A percentile compares a stretch with the other conserved stretches of the same genome.
Evolutionary conservation across 2,888 invertebrate species (phyloP).

Genomic region (Girardia tigrina): DNA sequence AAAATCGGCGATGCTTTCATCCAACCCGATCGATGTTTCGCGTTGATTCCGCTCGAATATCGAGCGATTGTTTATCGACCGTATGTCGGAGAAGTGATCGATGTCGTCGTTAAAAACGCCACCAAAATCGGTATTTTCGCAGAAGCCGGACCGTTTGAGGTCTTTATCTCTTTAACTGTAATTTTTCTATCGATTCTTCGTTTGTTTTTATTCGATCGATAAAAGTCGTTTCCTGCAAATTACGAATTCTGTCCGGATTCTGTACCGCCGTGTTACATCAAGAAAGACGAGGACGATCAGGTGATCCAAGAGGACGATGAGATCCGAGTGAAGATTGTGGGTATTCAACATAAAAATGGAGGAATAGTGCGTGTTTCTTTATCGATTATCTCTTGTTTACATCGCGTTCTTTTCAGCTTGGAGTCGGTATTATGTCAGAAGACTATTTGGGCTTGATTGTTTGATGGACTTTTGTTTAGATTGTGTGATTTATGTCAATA

Average conservation of each 20-base stretch:
- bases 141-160: slow-evolving; percentile 91
- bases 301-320: slow-evolving; percentile 92
- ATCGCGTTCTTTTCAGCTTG: too few species aligned
- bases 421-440: too few species aligned
- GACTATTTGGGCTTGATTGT: too few species aligned
- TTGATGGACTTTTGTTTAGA: too few species aligned
- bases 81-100: slow-evolving; percentile 89
- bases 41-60: slow-evolving; percentile 93
- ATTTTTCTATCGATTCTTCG: not conserved
- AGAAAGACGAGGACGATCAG: slow-evolving; percentile 68
- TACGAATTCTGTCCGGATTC: slow-evolving; percentile 98
- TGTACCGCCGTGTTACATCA: slow-evolving; percentile 93
- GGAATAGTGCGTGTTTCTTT: too few species aligned
- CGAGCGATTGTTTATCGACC: slow-evolving; percentile 97
- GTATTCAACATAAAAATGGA: too few species aligned
- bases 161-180: slow-evolving; percentile 62
- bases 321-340: slow-evolving; percentile 90
- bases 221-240: slow-evolving; percentile 96
- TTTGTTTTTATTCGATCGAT: too few species aligned
- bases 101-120: slow-evolving; percentile 95
- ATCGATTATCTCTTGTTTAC: too few species aligned
- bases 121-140: slow-evolving; percentile 90
- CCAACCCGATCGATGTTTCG: slow-evolving; percentile 92
- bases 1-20: slow-evolving; percentile 93
- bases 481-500: too few species aligned